A percentile compares a stretch with the other conserved stretches of the same genome.
Evolutionary conservation across 2,797 vertebrate species (phyloP).

Genomic region (Bucorvus abyssinicus): DNA sequence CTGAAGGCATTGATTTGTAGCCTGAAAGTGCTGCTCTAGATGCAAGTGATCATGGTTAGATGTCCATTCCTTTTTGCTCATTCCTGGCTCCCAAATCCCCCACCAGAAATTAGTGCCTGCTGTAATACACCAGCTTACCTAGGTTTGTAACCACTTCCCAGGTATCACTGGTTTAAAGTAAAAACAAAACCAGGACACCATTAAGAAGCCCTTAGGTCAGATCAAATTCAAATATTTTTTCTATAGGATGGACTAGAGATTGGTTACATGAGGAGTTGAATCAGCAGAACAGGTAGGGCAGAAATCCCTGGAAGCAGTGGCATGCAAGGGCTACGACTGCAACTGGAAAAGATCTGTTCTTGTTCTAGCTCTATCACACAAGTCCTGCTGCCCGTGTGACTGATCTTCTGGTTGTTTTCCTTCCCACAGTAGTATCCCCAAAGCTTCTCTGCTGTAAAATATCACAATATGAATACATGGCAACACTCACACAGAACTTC

Average conservation of each 20-base stretch:
- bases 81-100: rapidly evolving
- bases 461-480: neutral
- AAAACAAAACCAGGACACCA: neutral
- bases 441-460: neutral
- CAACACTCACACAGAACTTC: neutral
- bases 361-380: neutral
- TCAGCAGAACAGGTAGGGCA: neutral
- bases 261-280: neutral
- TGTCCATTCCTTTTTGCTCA: neutral
- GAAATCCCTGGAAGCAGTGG: neutral
- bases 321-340: neutral
- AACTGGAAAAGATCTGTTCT: neutral
- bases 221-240: neutral
- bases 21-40: neutral
- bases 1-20: neutral
- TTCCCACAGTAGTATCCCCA: neutral
- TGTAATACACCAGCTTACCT: neutral
- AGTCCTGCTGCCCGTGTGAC: neutral
- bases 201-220: neutral
- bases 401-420: neutral
- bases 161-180: neutral
- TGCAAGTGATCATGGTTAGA: neutral
- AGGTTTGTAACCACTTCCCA: neutral
- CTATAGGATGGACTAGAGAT: neutral
- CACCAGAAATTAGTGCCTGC: neutral